phyloP scores from a whole-genome alignment of 2,797 vertebrate species.

The Platalea minor region DNA sequence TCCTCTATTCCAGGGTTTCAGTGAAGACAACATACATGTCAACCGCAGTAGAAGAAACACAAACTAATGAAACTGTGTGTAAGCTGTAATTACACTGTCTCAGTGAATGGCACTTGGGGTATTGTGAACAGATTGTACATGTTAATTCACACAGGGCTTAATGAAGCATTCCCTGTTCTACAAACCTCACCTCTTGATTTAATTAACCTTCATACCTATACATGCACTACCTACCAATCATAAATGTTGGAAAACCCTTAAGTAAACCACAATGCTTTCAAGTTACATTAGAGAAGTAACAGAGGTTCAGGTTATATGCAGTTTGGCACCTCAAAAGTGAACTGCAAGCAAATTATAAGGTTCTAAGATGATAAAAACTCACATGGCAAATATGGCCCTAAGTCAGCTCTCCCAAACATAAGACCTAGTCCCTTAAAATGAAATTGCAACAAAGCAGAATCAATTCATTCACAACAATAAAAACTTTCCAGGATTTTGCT shows the following conservation, averaged over 20 bases:
- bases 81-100: constrained; percentile 73
- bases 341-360: not conserved
- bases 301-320: not conserved
- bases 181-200: constrained; percentile 63
- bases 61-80: constrained; percentile 52
- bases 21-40: constrained; percentile 34
- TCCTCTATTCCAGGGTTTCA: not conserved
- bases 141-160: constrained; percentile 65
- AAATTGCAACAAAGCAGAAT: not conserved
- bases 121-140: constrained; percentile 51
- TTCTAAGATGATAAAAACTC: not conserved
- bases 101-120: constrained; percentile 40
- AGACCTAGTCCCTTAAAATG: not conserved
- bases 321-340: not conserved
- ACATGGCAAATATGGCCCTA: not conserved
- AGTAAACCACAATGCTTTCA: not conserved
- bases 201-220: constrained; percentile 64
- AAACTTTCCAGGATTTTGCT: not conserved
- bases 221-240: constrained; percentile 11
- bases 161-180: constrained; percentile 72
- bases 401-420: not conserved
- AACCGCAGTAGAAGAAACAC: constrained; percentile 22
- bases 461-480: not conserved
- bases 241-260: not conserved
- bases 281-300: not conserved